Conservation (phyloP, 2,888 invertebrate species). For the Hedychridium roseum region DNA sequence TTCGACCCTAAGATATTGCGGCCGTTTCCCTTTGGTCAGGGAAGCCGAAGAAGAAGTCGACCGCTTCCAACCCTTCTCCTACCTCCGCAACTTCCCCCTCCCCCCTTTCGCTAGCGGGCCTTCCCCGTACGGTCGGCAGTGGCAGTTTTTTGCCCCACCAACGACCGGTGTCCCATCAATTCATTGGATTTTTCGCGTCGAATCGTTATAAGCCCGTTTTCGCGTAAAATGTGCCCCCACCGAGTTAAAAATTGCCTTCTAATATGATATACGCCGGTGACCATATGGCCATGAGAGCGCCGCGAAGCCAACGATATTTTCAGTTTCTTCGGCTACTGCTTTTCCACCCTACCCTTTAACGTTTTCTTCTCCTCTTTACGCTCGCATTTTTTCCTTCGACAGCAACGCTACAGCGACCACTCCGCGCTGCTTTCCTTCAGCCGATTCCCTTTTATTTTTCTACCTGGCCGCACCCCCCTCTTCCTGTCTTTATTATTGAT, state of each 20-base stretch:
- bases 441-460: no score
- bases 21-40: constrained; percentile 46
- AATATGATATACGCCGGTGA: constrained; percentile 56
- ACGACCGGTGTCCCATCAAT: constrained; percentile 36
- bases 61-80: constrained; percentile 17
- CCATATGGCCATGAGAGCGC: constrained; percentile 51
- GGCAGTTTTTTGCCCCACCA: constrained; percentile 35
- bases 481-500: no score
- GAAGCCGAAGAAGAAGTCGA: constrained; percentile 36
- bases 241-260: constrained; percentile 58
- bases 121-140: no score
- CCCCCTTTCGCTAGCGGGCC: neutral
- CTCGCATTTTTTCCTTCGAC: no score
- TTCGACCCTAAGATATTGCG: constrained; percentile 54
- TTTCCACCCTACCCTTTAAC: no score
- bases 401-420: no score
- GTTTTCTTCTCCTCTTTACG: constrained; percentile 12
- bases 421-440: no score
- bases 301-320: constrained; percentile 48
- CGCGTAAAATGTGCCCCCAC: constrained; percentile 47
- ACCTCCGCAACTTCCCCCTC: neutral
- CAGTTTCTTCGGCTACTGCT: constrained; percentile 25
- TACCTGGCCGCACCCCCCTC: no score
- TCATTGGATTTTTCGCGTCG: constrained; percentile 44
- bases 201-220: constrained; percentile 41